A percentile compares a stretch with the other conserved stretches of the same genome.
These are phyloP conservation scores for Sciurus carolinensis DNA, from an alignment of 2,797 vertebrate genomes.

Conservation along the genomic window DNA sequence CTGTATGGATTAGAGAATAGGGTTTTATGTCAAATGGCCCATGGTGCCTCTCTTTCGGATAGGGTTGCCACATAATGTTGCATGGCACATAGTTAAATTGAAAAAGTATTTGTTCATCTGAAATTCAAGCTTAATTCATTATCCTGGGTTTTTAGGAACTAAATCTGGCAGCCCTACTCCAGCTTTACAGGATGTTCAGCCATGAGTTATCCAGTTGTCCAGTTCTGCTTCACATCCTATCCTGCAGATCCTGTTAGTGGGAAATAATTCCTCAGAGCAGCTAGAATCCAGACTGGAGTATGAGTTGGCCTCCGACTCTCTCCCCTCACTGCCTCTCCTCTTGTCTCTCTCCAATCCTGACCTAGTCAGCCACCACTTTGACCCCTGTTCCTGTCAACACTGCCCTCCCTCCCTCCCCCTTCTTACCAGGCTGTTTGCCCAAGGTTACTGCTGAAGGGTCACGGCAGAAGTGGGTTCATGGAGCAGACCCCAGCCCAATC, in stretches of 20 bases:
- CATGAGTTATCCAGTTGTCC: neutral
- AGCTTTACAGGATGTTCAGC: neutral
- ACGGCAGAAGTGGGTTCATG: too few relatives aligned
- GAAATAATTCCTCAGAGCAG: neutral
- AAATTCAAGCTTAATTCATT: neutral
- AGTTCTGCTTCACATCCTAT: neutral
- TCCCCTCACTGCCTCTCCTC: too few relatives aligned
- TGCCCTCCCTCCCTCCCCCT: accelerated
- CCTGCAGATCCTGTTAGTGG: neutral
- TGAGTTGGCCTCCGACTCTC: neutral
- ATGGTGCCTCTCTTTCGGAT: neutral
- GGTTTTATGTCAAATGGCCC: neutral
- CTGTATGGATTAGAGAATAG: neutral
- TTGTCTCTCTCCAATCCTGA: neutral
- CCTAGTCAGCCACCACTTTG: neutral
- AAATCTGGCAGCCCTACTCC: neutral
- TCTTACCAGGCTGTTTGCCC: neutral
- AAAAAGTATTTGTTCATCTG: neutral
- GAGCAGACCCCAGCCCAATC: accelerated
- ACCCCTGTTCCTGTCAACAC: neutral
- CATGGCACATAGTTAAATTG: neutral
- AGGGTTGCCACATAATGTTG: neutral
- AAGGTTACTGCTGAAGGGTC: neutral
- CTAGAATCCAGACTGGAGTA: neutral
- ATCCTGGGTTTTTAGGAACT: neutral